Conservation (phyloP, 2,797 vertebrate species). For the Onychomys leucogaster region DNA sequence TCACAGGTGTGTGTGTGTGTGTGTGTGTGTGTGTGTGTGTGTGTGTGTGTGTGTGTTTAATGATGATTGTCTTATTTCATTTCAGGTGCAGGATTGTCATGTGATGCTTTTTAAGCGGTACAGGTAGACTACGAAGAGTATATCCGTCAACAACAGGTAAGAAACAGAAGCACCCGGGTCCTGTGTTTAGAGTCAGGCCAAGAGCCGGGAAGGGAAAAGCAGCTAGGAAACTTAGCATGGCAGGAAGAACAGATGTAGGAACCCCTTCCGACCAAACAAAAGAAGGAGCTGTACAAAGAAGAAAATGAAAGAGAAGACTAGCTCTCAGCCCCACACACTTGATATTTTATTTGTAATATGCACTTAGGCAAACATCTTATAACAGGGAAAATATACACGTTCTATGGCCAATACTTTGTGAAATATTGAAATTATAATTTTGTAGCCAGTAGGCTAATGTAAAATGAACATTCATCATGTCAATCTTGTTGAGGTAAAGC, state of each 20-base stretch:
- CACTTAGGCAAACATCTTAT: background rate
- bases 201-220: background rate
- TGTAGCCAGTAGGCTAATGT: background rate
- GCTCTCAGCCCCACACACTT: background rate
- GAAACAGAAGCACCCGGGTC: background rate
- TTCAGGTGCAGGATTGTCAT: background rate
- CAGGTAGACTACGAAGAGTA: background rate
- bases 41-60: background rate
- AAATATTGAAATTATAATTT: slow-evolving; percentile 44
- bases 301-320: background rate
- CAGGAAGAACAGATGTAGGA: background rate
- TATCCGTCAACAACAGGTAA: background rate
- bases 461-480: background rate
- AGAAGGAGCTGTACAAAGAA: background rate
- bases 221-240: background rate
- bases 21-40: background rate
- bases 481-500: background rate
- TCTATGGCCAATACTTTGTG: slow-evolving; percentile 2
- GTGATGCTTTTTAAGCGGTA: background rate
- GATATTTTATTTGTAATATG: background rate
- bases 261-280: background rate
- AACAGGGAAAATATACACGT: background rate
- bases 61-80: background rate
- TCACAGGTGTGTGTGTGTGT: background rate
- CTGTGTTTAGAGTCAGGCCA: background rate